phyloP scores from a whole-genome alignment of 2,797 vertebrate genomes.

The Sciaenops ocellatus region DNA sequence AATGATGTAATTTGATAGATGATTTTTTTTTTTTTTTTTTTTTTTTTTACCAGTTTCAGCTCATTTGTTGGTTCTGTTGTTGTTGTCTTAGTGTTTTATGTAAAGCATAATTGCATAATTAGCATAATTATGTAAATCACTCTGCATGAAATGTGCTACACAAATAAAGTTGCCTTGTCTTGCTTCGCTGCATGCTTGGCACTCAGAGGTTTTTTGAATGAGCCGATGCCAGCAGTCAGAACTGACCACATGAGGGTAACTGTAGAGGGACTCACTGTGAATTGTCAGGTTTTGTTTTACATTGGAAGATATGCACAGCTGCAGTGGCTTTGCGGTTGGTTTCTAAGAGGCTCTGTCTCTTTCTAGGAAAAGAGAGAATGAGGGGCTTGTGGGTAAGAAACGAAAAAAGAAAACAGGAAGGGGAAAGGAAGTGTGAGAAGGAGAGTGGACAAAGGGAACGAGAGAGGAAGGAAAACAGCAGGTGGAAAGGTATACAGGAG shows the following conservation, averaged over 20 bases:
- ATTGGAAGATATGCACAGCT: slow-evolving; percentile 25
- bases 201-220: neutral
- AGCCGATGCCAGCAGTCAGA: slow-evolving; percentile 6
- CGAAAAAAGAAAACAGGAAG: neutral
- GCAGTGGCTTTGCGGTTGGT: neutral
- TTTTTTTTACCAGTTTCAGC: neutral
- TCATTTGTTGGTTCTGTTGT: neutral
- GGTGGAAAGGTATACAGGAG: neutral
- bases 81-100: neutral
- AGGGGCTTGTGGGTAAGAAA: neutral
- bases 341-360: neutral
- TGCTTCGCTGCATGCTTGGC: slow-evolving; percentile 6
- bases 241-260: slow-evolving; percentile 15
- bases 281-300: slow-evolving; percentile 31
- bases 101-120: no score
- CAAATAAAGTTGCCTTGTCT: neutral
- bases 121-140: neutral
- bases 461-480: neutral
- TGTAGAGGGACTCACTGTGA: neutral
- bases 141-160: neutral
- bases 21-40: neutral
- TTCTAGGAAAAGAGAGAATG: neutral
- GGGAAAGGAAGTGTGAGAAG: neutral
- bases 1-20: neutral
- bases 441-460: neutral